Conservation (phyloP, 2,113 vertebrate species). For the Pteropus alecto region DNA sequence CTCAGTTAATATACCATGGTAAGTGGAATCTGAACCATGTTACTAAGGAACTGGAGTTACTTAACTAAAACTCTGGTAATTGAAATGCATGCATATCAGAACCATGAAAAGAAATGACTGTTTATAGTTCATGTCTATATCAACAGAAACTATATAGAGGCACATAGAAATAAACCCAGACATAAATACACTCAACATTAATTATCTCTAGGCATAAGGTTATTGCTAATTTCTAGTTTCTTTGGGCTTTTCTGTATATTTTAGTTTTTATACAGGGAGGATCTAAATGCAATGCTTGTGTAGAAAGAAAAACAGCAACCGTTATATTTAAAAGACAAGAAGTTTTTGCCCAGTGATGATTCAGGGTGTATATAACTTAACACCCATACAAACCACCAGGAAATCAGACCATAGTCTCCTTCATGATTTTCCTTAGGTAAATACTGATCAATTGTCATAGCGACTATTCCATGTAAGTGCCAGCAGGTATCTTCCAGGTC, state of each 20-base stretch:
- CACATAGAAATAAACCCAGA: neutral
- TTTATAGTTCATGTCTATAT: neutral
- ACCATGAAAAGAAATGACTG: neutral
- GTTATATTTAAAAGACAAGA: neutral
- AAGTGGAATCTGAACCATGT: neutral
- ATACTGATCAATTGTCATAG: neutral
- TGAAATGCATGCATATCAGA: neutral
- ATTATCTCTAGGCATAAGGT: neutral
- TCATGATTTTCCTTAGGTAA: neutral
- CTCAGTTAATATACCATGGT: neutral
- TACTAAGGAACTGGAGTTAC: neutral
- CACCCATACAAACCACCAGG: neutral
- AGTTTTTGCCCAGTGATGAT: neutral
- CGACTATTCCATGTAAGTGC: neutral
- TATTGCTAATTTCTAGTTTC: neutral
- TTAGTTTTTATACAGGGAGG: neutral
- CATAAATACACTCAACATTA: neutral
- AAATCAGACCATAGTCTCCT: neutral
- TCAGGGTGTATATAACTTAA: neutral
- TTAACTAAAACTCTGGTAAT: neutral
- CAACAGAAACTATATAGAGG: neutral
- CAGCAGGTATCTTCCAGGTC: neutral
- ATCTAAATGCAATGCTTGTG: neutral
- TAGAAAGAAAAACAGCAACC: neutral
- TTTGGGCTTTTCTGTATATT: neutral